Evolutionary conservation across 2,113 vertebrate genomes (phyloP), one percentile per base, ranked within the genome.

Genomic region (Barbus barbus): DNA sequence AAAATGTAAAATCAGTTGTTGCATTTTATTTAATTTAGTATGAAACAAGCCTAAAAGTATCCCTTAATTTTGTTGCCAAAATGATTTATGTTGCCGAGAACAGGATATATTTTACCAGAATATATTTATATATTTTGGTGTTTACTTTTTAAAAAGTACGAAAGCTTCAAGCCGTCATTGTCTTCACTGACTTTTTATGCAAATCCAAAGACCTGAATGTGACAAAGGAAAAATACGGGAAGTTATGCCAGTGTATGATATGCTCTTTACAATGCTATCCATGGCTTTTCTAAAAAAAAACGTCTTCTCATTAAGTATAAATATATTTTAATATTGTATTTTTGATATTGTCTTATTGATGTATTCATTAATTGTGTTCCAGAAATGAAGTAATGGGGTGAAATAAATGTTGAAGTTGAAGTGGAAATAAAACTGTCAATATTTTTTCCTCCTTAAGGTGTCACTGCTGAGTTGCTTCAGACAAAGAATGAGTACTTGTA

Each of bases 401-500:
- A 46, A 38, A 56, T 85, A 24, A 51, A 78, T 60, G 26, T 36
- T 56, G 9, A 13, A 14, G 44, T 36, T 36, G 18, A 13, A 14
- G 44, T 56, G 76, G 58, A 22, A 85, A 75, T 85, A 81, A 85
- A 85, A 20, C 44, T 0, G 80, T 51, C 24, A 24, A n/a, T 4
- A 24, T 24, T 63, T 65, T 46, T 48, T 74, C 63, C 20, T 72
- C 78, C 83, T 72, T 18, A 44, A 84, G 78, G 41, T 87, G 86
- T 84, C 86, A 9, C 12, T 24, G 31, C 31, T 58, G 73, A 51
- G 58, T 74, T 38, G 7, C 1, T 14, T 18, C 51, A 77, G 63
- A 75, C 12, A 8, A n/a, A 63, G 11, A 56, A 18, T 18, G 36
- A 81, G 56, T 18, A 33, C 26, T 81, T 41, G 9, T 4, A 1